A percentile compares a stretch with the other conserved stretches of the same genome.
Conservation (phyloP, 2,888 invertebrate genomes). For the Ophonus ardosiacus region DNA sequence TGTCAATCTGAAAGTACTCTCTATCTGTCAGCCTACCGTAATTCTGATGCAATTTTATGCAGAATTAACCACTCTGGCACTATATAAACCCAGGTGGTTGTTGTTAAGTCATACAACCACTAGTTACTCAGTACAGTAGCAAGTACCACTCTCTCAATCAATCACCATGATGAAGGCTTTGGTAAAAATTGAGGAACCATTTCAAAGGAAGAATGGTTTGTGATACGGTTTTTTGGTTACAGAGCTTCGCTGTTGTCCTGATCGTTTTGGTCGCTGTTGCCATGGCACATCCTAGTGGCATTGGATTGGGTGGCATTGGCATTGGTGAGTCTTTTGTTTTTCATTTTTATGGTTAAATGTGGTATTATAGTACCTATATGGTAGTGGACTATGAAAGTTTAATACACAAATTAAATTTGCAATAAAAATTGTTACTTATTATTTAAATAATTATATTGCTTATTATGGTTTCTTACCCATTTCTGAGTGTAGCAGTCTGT, state of each 20-base stretch:
- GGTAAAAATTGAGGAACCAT: constrained; percentile 1
- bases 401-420: too few species aligned
- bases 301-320: constrained; percentile 40
- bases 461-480: too few species aligned
- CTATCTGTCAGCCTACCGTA: constrained; percentile 18
- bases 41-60: constrained; percentile 57
- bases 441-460: too few species aligned
- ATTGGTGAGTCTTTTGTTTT: constrained; percentile 7
- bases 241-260: constrained; percentile 30
- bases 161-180: constrained; percentile 47
- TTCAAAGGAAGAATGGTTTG: neutral
- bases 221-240: constrained; percentile 18
- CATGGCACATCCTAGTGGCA: constrained; percentile 14
- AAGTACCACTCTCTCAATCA: constrained; percentile 4
- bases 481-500: too few species aligned
- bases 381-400: too few species aligned
- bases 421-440: too few species aligned
- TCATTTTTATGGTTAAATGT: neutral
- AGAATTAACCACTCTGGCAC: constrained; percentile 36
- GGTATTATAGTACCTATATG: too few species aligned
- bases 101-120: constrained; percentile 29
- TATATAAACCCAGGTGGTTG: constrained; percentile 52
- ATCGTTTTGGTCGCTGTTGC: constrained; percentile 8
- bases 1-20: constrained; percentile 12
- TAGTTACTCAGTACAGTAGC: constrained; percentile 14